Base-by-base conservation (phyloP, 2,888 invertebrate genomes). In the Platynereis dumerilii region DNA sequence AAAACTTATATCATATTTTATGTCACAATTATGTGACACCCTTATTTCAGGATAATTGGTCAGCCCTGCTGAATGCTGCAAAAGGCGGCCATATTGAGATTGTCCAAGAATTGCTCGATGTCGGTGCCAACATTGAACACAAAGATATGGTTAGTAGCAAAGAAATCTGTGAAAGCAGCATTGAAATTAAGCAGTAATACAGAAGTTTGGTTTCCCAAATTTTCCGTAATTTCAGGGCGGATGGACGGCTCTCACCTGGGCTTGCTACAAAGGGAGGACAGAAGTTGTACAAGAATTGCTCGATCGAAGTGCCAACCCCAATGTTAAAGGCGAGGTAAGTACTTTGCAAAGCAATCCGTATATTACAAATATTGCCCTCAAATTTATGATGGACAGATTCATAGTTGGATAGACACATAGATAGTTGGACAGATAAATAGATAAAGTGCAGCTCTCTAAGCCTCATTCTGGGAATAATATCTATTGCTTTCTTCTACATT, bases 11-110 rank as follows among this genome's bases (percentile, higher is more conserved):
- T n/a, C n/a, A n/a, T n/a, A n/a, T n/a, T n/a, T n/a, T n/a, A n/a
- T n/a, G n/a, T n/a, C n/a, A n/a, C n/a, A n/a, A n/a, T n/a, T n/a
- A n/a, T n/a, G n/a, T n/a, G n/a, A n/a, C n/a, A n/a, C n/a, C n/a
- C n/a, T n/a, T n/a, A n/a, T n/a, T n/a, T 1, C 76, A 90, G 88
- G 97, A 98, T 82, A 92, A 93, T 75, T 96, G 97, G 94, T 92
- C 93, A 53, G 90, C 96, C 7, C 85, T 99, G 68, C 87, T 95
- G 71, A 93, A 92, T 85, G 96, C 97, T 22, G 90, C 96, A 3
- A 93, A 94, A 77, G 92, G 91, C 76, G 97, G 97, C 0, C 90
- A 93, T 83, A 86, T 90, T 29, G 90, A 92, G 77, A 89, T 95
- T 60, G 92, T 92, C 62, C 87, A 89, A 71, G 90, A 93, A 73